Percentiles rank a stretch among this genome's conserved stretches.
Conservation (phyloP, 2,113 vertebrate species). For the Romanogobio albipinnatus region DNA sequence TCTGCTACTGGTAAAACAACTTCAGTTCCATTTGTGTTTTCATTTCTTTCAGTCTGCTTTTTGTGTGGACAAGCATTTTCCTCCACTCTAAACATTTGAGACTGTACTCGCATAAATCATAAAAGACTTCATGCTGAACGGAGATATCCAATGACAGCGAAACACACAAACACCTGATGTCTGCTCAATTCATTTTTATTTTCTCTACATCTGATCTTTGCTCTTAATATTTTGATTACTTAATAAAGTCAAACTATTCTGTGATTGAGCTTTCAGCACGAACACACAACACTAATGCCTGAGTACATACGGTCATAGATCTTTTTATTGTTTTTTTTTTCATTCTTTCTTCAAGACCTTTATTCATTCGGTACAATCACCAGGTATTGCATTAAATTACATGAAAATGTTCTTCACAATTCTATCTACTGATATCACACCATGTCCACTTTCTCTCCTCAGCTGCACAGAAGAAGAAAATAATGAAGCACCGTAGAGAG, state of each 20-base stretch:
- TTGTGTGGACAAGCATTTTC: not conserved
- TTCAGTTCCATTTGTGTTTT: not conserved
- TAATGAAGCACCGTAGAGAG: conserved; percentile 75
- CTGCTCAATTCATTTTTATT: not conserved
- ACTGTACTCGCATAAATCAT: not conserved
- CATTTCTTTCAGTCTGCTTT: not conserved
- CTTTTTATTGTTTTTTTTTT: conserved; percentile 59
- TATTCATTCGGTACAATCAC: conserved; percentile 51
- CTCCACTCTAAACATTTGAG: not conserved
- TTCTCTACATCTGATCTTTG: not conserved
- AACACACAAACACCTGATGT: too few relatives aligned
- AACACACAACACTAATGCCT: conserved; percentile 30
- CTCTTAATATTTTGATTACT: not conserved
- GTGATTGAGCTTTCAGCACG: not conserved
- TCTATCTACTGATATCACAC: conserved; percentile 57
- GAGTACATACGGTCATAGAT: conserved; percentile 42
- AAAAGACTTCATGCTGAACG: not conserved
- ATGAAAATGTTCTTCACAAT: conserved; percentile 50
- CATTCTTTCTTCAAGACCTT: conserved; percentile 50
- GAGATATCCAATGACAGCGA: too few relatives aligned
- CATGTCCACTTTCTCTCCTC: conserved; percentile 62
- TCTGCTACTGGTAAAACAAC: not conserved
- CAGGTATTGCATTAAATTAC: conserved; percentile 40
- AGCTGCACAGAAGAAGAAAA: conserved; percentile 76
- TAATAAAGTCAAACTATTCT: not conserved